These are phyloP conservation scores for Drosophila subobscura DNA, from an alignment of 1,140 invertebrate genomes.

Conservation along the genomic window DNA sequence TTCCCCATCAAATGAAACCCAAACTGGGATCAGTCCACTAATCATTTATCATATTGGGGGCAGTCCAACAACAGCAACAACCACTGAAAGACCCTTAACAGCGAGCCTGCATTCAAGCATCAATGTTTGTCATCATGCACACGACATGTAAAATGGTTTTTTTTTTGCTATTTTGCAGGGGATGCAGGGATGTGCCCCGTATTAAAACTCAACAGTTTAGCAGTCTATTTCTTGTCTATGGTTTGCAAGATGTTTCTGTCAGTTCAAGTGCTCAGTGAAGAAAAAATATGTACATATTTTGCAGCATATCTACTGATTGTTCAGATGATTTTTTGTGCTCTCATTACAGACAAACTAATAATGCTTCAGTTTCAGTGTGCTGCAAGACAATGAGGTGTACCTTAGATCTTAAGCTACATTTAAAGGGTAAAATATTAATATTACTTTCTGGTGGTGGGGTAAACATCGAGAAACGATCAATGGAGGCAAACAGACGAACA, in stretches of 20 bases:
- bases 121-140: too few species aligned
- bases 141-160: too few species aligned
- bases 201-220: too few species aligned
- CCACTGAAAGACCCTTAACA: too few species aligned
- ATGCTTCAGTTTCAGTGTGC: slow-evolving; percentile 9
- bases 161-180: too few species aligned
- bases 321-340: slow-evolving; percentile 26
- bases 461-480: slow-evolving; percentile 12
- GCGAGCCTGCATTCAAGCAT: too few species aligned
- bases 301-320: slow-evolving; percentile 4
- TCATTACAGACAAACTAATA: slow-evolving; percentile 18
- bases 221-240: too few species aligned
- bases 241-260: background rate
- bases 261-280: slow-evolving; percentile 18
- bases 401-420: slow-evolving; percentile 25
- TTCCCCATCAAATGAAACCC: slow-evolving; percentile 2
- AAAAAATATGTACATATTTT: slow-evolving; percentile 7
- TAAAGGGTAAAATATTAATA: slow-evolving; percentile 19
- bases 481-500: slow-evolving; percentile 37
- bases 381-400: slow-evolving; percentile 5
- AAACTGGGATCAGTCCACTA: background rate
- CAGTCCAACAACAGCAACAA: too few species aligned
- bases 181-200: too few species aligned
- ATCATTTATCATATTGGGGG: slow-evolving; percentile 17
- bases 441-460: slow-evolving; percentile 19